phyloP scores from a whole-genome alignment of 2,113 vertebrate genomes.

The Fukomys damarensis region DNA sequence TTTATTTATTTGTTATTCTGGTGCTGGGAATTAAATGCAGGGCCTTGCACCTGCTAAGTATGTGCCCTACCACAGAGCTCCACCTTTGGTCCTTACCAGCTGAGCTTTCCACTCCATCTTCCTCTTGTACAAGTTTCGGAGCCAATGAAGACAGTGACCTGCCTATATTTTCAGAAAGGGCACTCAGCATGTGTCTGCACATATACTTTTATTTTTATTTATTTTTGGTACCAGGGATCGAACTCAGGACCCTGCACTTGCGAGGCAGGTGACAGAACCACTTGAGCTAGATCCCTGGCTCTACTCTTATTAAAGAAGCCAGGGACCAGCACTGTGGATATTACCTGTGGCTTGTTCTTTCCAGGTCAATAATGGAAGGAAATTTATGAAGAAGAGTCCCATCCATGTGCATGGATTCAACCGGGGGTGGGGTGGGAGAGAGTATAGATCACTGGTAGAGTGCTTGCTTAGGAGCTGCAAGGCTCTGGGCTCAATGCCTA shows the following conservation, averaged over 20 bases:
- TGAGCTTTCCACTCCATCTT: background rate
- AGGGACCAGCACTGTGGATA: background rate
- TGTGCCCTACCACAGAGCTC: background rate
- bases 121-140: background rate
- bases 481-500: too few relatives aligned
- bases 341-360: background rate
- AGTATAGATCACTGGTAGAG: too few relatives aligned
- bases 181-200: background rate
- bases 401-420: background rate
- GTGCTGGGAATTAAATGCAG: background rate
- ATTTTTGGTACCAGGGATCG: too few relatives aligned
- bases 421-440: background rate
- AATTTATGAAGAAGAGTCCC: too few relatives aligned
- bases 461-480: background rate
- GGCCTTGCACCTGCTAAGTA: background rate
- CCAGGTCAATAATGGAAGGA: background rate
- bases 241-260: too few relatives aligned
- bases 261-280: too few relatives aligned
- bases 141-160: background rate
- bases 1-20: background rate
- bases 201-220: too few relatives aligned
- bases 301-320: background rate
- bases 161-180: background rate
- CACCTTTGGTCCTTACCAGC: background rate
- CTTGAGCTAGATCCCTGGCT: too few relatives aligned